Base-by-base conservation (phyloP, 2,797 vertebrate genomes). In the Alcedo atthis region DNA sequence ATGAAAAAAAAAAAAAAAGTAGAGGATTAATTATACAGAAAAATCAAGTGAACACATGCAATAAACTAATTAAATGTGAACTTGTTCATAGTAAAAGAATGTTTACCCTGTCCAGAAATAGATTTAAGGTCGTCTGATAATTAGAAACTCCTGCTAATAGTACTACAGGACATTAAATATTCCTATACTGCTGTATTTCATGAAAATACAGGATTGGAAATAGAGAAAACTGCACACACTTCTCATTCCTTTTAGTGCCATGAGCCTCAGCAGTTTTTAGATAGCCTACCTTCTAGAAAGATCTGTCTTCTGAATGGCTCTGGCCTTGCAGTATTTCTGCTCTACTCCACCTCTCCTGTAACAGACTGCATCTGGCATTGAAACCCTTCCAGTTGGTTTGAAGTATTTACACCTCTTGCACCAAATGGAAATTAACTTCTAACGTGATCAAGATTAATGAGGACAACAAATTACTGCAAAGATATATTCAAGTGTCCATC, bases 1-100 rank as follows among this genome's bases (percentile, higher is more conserved):
- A 78, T 10, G n/a, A 53, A 62, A 68, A 76, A 88, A 87, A 87
- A 69, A 8, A 87, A 66, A 6, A 19, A 84, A 48, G 46, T 78
- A 58, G 4, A 84, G 46, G 51, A 93, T 93, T 89, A 85, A 91
- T 87, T 87, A 53, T 25, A 79, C 28, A 40, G 48, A 64, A 84
- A 94, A 91, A 73, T 53, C 71, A 74, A 71, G 10, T 58, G 28
- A 89, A 43, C 33, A 53, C 12, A 37, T 53, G 45, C 59, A 91
- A 67, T 93, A 81, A 85, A 78, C 46, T 63, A 73, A 87, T 76
- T 87, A 91, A 45, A 91, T 67, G 10, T 71, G 63, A 85, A 85
- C 20, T 66, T 81, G 15, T 69, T 89, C 55, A 54, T 21, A 64
- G 51, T 46, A 91, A 85, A 80, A 69, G 5, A 85, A 87, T 87